phyloP scores from a whole-genome alignment of 2,113 vertebrate genomes.

The Arenaria interpres region DNA sequence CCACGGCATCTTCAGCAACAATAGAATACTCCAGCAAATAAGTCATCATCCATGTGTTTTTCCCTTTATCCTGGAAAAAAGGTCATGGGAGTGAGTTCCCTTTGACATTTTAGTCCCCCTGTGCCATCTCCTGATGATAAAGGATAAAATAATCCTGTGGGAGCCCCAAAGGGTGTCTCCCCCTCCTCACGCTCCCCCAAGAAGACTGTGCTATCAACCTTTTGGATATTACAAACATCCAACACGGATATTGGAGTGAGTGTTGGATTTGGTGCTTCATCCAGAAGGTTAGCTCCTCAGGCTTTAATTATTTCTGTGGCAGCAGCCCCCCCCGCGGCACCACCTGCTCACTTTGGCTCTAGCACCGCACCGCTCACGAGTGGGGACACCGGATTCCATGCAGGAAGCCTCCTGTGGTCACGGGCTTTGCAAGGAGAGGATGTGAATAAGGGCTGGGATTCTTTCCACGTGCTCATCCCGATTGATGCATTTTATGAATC shows the following conservation, averaged over 20 bases:
- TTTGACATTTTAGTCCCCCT: background rate
- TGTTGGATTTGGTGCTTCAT: background rate
- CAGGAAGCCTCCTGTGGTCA: background rate
- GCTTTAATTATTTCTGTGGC: background rate
- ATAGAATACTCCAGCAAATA: background rate
- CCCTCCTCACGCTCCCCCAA: fast-evolving
- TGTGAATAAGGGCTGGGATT: background rate
- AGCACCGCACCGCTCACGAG: fast-evolving
- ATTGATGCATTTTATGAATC: conserved; percentile 24
- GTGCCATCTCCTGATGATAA: background rate
- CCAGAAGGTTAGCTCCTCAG: background rate
- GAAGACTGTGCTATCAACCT: background rate
- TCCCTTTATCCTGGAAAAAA: background rate
- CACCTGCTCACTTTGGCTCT: background rate
- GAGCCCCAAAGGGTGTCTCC: background rate
- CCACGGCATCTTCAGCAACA: background rate
- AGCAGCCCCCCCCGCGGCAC: background rate
- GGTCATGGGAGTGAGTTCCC: background rate
- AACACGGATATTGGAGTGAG: background rate
- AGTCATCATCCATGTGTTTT: background rate
- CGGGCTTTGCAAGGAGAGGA: background rate
- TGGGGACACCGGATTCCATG: fast-evolving
- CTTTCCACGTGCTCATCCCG: background rate
- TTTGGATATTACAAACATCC: background rate
- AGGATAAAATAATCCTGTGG: background rate